Conservation (phyloP, 1,140 invertebrate genomes). For the Neuroterus valhalla region DNA sequence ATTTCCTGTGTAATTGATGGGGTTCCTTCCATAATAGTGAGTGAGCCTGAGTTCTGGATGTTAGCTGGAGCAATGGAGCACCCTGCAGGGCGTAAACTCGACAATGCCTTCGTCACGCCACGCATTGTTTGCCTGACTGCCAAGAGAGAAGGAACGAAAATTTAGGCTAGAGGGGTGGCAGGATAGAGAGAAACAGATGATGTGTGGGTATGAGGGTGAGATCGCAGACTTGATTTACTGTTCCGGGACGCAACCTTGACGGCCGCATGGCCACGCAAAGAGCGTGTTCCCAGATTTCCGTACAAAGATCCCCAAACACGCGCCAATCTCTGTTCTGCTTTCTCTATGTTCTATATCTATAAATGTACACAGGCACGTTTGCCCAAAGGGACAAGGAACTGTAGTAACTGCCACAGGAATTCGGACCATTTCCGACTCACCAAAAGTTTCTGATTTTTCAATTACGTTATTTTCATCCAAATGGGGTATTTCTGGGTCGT, state of each 20-base stretch:
- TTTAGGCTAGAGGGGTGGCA: not conserved
- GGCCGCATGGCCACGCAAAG: constrained; percentile 60
- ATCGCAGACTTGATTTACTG: constrained; percentile 63
- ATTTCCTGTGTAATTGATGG: constrained; percentile 74
- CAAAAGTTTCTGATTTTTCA: not conserved
- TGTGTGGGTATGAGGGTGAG: constrained; percentile 30
- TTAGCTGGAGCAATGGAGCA: constrained; percentile 57
- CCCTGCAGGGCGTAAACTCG: constrained; percentile 70
- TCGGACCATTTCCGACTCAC: not conserved
- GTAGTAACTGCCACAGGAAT: not conserved
- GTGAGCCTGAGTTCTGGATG: constrained; percentile 42
- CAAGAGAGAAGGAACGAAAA: constrained; percentile 25
- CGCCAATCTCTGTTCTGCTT: constrained; percentile 13
- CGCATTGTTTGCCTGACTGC: constrained; percentile 66
- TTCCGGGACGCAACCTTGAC: constrained; percentile 42
- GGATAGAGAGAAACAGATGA: constrained; percentile 23
- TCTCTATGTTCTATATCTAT: constrained; percentile 11
- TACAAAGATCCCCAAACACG: constrained; percentile 21
- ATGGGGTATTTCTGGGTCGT: no score
- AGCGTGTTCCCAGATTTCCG: constrained; percentile 55
- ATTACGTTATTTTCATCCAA: not conserved
- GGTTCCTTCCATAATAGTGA: constrained; percentile 61
- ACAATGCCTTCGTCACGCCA: constrained; percentile 71
- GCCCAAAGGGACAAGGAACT: not conserved
- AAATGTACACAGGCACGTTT: not conserved